Base-by-base conservation (phyloP, 2,888 invertebrate species). In the Hedychridium roseum region DNA sequence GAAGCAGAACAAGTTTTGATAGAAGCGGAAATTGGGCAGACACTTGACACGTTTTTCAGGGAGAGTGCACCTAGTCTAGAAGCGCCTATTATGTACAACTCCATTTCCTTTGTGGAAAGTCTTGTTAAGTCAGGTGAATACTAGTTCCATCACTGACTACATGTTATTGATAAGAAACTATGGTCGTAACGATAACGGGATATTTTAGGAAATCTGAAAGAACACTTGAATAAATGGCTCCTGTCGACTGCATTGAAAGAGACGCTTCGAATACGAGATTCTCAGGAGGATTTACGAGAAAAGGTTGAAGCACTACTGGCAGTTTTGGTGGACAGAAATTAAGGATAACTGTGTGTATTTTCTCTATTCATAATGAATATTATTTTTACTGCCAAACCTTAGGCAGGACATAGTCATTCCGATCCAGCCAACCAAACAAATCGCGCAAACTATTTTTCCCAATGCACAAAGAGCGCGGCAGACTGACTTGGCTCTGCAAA, bases 21-120 rank as follows among this genome's bases (percentile, higher is more conserved):
- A 47, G 78, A 81, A 54, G 79, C 83, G 1, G 82, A 84, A 66
- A 80, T 86, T 57, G 84, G 83, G 51, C 81, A 80, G 64, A 82
- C 81, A 56, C 58, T 85, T 2, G 74, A 78, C 0, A 81, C 80
- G 11, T 74, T 85, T 26, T 72, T 84, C 1, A 81, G 83, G 17
- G 81, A 82, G 0, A 82, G 81, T 50, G 79, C 79, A 50, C 79
- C 79, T 0, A 82, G 80, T 62, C 78, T 84, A 72, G 82, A 83
- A 1, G 56, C 79, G 1, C 81, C 83, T 44, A 81, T 83, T 1
- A 79, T 83, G 0, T 80, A 82, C 57, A 85, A 85, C 65, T 68
- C 83, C 3, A 53, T 83, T 1, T 80, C 82, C 1, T 80, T 85
- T 37, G 66, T 83, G 1, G 80, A 82, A 34, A 78, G 81, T 4